A percentile compares a stretch with the other conserved stretches of the same genome.
Conservation (phyloP, 2,113 vertebrate species). For the Onychorhynchus coronatus region DNA sequence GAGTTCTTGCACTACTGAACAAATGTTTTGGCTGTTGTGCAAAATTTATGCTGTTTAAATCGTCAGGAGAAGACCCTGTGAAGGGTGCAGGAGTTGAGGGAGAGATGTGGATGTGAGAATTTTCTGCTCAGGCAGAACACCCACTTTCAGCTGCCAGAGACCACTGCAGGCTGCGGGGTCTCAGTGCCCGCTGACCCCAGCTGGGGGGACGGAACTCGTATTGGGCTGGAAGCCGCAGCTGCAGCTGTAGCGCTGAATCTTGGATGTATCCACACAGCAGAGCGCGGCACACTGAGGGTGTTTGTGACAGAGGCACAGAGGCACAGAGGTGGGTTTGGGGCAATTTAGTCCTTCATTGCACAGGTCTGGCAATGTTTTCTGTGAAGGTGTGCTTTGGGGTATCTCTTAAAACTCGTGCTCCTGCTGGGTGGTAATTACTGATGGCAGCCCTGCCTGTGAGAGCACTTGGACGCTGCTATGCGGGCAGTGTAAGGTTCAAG, state of each 20-base stretch:
- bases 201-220: not conserved
- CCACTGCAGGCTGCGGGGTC: not conserved
- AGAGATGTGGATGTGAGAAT: not conserved
- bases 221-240: not conserved
- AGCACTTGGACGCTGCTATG: not conserved
- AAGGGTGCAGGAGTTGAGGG: not conserved
- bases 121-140: not conserved
- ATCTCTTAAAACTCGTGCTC: too few relatives aligned
- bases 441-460: not conserved
- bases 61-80: not conserved
- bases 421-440: not conserved
- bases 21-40: not conserved
- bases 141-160: not conserved
- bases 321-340: not conserved
- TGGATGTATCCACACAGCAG: not conserved
- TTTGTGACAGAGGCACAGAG: not conserved
- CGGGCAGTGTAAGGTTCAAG: not conserved
- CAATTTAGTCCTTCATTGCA: too few relatives aligned
- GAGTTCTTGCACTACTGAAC: not conserved
- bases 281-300: accelerated
- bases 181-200: accelerated
- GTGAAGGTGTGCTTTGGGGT: too few relatives aligned
- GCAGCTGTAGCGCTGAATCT: not conserved
- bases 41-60: not conserved
- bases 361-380: accelerated